A percentile compares a stretch with the other conserved stretches of the same genome.
These are phyloP conservation scores for Agriotes lineatus DNA, from an alignment of 2,888 invertebrate genomes.

Conservation along the genomic window DNA sequence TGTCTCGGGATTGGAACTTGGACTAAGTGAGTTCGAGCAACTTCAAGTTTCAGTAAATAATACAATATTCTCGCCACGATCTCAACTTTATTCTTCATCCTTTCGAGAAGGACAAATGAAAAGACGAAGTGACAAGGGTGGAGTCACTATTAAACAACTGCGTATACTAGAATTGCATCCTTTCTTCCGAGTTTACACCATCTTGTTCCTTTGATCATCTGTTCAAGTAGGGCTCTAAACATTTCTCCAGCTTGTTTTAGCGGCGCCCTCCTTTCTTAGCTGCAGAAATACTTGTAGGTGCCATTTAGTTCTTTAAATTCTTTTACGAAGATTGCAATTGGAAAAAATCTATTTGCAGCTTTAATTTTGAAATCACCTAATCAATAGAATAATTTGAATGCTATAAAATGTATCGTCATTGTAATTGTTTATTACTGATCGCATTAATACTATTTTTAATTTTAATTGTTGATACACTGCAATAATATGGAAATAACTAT, in stretches of 20 bases:
- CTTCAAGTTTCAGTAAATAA: conserved; percentile 21
- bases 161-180: conserved; percentile 10
- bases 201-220: conserved; percentile 19
- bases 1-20: conserved; percentile 20
- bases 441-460: no score
- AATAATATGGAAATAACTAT: no score
- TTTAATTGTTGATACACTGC: no score
- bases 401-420: no score
- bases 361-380: no score
- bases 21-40: conserved; percentile 23
- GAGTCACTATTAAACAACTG: conserved; percentile 18
- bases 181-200: conserved; percentile 17
- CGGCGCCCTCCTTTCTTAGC: neutral
- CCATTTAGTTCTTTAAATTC: no score
- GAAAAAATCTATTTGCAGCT: no score
- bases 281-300: no score
- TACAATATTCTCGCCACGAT: conserved; percentile 21
- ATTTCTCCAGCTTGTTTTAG: neutral
- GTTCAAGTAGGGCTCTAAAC: neutral
- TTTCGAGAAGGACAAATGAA: conserved; percentile 12
- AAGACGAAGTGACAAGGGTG: conserved; percentile 21
- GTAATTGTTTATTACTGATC: no score
- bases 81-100: conserved; percentile 14
- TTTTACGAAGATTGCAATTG: no score
- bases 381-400: no score